phyloP scores from a whole-genome alignment of 2,797 vertebrate species.

The Vespertilio murinus region DNA sequence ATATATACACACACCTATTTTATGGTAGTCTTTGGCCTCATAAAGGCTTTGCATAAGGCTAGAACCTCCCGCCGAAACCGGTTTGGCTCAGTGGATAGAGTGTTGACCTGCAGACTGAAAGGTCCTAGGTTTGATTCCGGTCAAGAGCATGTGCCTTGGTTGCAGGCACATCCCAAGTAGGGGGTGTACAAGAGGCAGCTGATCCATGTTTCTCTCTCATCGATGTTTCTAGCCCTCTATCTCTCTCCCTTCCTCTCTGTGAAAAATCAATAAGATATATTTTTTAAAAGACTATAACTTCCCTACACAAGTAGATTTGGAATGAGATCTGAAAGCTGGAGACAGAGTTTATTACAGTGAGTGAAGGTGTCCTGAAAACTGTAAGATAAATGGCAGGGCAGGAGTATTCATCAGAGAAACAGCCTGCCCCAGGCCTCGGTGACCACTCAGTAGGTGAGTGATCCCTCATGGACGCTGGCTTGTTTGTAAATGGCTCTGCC shows the following conservation, averaged over 20 bases:
- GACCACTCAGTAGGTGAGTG: not conserved
- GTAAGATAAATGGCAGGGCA: not conserved
- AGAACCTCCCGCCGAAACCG: not conserved
- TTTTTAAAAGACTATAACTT: not conserved
- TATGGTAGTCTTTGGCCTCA: not conserved
- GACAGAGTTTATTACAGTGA: not conserved
- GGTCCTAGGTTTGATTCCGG: no score
- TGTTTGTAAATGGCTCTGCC: slow-evolving; percentile 1
- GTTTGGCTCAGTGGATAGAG: no score
- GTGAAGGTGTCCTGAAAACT: not conserved
- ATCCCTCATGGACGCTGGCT: not conserved
- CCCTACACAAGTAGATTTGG: not conserved
- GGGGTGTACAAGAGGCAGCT: no score
- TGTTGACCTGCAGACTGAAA: no score
- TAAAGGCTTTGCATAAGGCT: not conserved
- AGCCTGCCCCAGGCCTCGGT: not conserved
- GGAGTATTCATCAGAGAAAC: not conserved
- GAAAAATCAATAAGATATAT: no score
- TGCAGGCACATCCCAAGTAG: no score
- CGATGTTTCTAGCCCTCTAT: no score
- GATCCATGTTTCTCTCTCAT: no score
- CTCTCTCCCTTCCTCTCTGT: no score
- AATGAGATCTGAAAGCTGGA: not conserved
- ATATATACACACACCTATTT: not conserved
- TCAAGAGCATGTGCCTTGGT: no score